Evolutionary conservation across 2,113 vertebrate species (phyloP), one percentile per base, ranked within the genome.

Genomic region (Bufo bufo): DNA sequence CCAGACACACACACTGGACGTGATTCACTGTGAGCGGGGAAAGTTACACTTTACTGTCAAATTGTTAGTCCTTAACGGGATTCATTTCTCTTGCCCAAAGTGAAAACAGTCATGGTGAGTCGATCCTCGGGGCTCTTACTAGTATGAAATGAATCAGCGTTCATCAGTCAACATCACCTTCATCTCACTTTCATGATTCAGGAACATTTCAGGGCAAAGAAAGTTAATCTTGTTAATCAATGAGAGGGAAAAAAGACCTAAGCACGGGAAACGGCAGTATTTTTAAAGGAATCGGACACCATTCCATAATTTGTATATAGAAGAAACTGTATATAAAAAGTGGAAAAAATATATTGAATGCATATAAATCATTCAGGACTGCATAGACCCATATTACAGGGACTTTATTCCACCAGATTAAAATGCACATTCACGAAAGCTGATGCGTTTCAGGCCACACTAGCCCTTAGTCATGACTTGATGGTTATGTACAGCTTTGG

Each of bases 11-110:
- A 81, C 87, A 77, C 61, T 72, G 52, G 86, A 82, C 91, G 9
- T 90, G 91, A 92, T 90, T 92, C 90, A 92, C 50, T 33, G 59
- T 77, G 66, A 12, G 87, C 6, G 7, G 74, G 71, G 0, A 63
- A 69, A 72, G 75, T 17, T 5, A 47, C 20, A 88, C 50, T 84
- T 89, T 90, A 90, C 84, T 80, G 81, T 84, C 69, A 91, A 65
- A 49, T 82, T 77, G 11, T 86, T 89, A 90, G 84, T 6, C 45
- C 81, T 85, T 91, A 74, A 82, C 20, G 92, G 54, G 45, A 91
- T 45, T 92, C n/a, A 90, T 56, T 88, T 63, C 79, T 87, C 50
- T 69, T 89, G 91, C 85, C 69, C 78, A 16, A 17, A 77, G 10
- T 74, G 85, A 78, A 47, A 74, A 82, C 74, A 59, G 50, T 52